A percentile compares a stretch with the other conserved stretches of the same genome.
These are phyloP conservation scores for Oophaga pumilio DNA, from an alignment of 2,113 vertebrate species.

Conservation along the genomic window DNA sequence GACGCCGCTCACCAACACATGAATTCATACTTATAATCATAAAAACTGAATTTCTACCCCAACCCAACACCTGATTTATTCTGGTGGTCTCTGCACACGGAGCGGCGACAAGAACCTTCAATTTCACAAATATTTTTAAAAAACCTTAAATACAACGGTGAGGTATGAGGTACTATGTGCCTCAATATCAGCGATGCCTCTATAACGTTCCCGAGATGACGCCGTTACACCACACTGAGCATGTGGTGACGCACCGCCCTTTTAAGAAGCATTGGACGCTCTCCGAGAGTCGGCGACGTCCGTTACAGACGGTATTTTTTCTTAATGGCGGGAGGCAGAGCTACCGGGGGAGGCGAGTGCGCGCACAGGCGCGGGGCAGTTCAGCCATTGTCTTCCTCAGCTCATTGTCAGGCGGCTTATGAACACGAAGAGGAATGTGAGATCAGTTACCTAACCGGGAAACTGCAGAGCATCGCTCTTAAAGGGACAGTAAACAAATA, in stretches of 20 bases:
- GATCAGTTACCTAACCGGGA: not conserved
- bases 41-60: too few relatives aligned
- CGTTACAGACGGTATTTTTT: conserved; percentile 9
- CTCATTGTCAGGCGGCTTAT: not conserved
- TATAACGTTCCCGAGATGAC: not conserved
- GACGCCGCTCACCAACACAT: too few relatives aligned
- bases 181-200: too few relatives aligned
- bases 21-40: too few relatives aligned
- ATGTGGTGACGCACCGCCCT: not conserved
- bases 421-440: not conserved
- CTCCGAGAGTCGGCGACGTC: not conserved
- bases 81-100: too few relatives aligned
- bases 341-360: not conserved
- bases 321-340: conserved; percentile 1
- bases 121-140: too few relatives aligned
- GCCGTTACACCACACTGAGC: not conserved
- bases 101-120: too few relatives aligned
- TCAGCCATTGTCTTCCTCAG: not conserved
- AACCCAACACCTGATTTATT: too few relatives aligned
- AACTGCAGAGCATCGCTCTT: not conserved
- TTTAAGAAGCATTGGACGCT: not conserved
- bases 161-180: too few relatives aligned
- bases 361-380: not conserved
- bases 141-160: too few relatives aligned
- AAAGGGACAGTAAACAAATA: not conserved